phyloP scores from a whole-genome alignment of 2,113 vertebrate genomes.

The Ranitomeya imitator region DNA sequence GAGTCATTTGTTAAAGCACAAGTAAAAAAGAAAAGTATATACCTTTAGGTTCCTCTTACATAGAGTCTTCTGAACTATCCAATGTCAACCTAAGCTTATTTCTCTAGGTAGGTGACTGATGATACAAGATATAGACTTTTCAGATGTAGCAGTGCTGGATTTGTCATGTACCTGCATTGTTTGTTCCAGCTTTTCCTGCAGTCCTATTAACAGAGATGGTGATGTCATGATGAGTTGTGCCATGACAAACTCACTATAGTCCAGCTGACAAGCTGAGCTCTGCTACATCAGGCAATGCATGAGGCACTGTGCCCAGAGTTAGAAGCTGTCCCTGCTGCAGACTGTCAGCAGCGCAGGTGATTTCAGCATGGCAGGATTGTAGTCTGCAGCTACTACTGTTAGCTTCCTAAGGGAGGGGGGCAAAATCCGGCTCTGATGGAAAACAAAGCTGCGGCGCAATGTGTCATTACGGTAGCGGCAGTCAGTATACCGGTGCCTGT shows the following conservation, averaged over 20 bases:
- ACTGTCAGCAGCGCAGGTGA: not conserved
- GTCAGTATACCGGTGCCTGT: not conserved
- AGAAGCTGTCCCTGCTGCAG: slow-evolving; percentile 1
- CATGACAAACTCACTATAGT: not conserved
- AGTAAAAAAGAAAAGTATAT: no score
- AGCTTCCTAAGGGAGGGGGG: not conserved
- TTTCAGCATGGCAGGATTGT: not conserved
- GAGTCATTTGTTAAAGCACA: no score
- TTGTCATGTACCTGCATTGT: not conserved
- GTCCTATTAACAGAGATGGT: not conserved
- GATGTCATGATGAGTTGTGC: not conserved
- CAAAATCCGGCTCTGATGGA: not conserved
- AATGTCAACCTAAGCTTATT: not conserved
- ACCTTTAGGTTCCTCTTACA: not conserved
- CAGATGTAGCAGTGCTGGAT: not conserved
- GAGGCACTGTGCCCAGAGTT: not conserved
- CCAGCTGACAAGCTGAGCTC: not conserved
- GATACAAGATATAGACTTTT: not conserved
- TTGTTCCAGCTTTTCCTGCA: not conserved
- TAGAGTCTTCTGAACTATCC: not conserved
- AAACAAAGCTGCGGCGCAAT: not conserved
- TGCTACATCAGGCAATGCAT: not conserved
- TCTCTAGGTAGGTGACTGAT: not conserved
- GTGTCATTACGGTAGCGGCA: slow-evolving; percentile 7
- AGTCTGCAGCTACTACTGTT: not conserved